A percentile compares a stretch with the other conserved stretches of the same genome.
Evolutionary conservation across 2,113 vertebrate genomes (phyloP).

Genomic region (Phasianus colchicus): DNA sequence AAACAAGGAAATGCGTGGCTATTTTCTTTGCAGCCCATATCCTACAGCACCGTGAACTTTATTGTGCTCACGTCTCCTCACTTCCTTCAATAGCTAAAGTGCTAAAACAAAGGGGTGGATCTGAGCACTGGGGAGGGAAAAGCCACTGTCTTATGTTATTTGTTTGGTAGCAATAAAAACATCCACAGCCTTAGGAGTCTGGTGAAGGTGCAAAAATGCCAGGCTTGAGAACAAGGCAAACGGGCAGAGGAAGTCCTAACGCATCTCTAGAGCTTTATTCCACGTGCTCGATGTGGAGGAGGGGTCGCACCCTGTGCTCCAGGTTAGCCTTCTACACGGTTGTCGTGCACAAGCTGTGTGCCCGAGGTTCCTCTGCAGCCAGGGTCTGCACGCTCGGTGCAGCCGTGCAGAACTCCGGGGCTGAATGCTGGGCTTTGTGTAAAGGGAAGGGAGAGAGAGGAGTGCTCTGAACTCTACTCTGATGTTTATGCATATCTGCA

Average conservation of each 20-base stretch:
- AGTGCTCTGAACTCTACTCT: background rate
- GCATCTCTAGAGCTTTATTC: background rate
- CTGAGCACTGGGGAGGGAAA: background rate
- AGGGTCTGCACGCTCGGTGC: too few relatives aligned
- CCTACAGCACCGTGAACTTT: conserved; percentile 39
- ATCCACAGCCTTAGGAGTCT: background rate
- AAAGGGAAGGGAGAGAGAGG: background rate
- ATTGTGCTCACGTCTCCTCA: background rate
- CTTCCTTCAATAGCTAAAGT: conserved; percentile 35
- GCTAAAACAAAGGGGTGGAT: background rate
- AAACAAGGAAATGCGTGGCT: conserved; percentile 21
- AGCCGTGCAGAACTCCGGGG: too few relatives aligned
- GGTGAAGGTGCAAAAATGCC: background rate
- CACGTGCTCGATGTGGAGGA: background rate
- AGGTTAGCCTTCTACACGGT: background rate
- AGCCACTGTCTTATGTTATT: background rate
- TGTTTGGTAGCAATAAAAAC: background rate
- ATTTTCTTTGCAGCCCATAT: conserved; percentile 20
- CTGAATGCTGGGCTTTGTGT: too few relatives aligned
- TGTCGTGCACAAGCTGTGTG: background rate
- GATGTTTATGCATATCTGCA: background rate
- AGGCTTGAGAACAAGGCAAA: background rate
- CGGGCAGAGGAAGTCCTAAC: background rate
- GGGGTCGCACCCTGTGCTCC: background rate
- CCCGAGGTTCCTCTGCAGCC: too few relatives aligned